Percentiles rank a stretch among this genome's conserved stretches.
Evolutionary conservation across 2,888 invertebrate species (phyloP).

Genomic region (Synergus itoensis): DNA sequence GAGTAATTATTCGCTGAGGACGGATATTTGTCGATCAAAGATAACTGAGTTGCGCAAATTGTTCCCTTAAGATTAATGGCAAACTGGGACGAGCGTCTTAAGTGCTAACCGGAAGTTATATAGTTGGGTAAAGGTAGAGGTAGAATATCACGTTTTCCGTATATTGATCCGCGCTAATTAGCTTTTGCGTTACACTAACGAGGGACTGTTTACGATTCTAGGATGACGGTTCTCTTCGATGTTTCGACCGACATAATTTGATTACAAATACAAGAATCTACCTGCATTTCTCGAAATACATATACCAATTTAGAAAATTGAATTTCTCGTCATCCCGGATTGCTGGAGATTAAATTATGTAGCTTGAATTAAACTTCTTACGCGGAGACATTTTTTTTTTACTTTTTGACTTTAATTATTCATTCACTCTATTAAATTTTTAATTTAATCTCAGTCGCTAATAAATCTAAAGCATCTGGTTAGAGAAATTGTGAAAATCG

Average conservation of each 20-base stretch:
- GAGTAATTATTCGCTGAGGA: not conserved
- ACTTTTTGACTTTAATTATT: too few species aligned
- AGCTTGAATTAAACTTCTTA: not conserved
- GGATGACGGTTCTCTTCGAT: slow-evolving; percentile 10
- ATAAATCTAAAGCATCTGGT: not conserved
- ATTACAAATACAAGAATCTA: slow-evolving; percentile 9
- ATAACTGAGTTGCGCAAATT: slow-evolving; percentile 17
- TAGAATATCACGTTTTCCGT: slow-evolving; percentile 17
- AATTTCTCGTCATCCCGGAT: not conserved
- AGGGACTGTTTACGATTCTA: slow-evolving; percentile 14
- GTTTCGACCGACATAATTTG: slow-evolving; percentile 14
- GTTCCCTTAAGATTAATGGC: slow-evolving; percentile 29
- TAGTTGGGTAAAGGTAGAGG: slow-evolving; percentile 2
- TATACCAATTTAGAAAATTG: not conserved
- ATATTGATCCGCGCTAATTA: slow-evolving; percentile 25
- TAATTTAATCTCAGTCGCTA: not conserved
- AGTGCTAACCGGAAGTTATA: not conserved
- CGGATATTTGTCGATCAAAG: slow-evolving; percentile 27
- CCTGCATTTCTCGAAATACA: not conserved
- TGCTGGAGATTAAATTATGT: not conserved
- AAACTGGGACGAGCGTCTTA: slow-evolving; percentile 5
- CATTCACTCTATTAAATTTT: not conserved
- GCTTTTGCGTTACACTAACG: slow-evolving; percentile 20
- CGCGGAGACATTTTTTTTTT: too few species aligned
- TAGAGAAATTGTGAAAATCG: not conserved